Conservation (phyloP, 2,888 invertebrate species). For the Pteria penguin region DNA sequence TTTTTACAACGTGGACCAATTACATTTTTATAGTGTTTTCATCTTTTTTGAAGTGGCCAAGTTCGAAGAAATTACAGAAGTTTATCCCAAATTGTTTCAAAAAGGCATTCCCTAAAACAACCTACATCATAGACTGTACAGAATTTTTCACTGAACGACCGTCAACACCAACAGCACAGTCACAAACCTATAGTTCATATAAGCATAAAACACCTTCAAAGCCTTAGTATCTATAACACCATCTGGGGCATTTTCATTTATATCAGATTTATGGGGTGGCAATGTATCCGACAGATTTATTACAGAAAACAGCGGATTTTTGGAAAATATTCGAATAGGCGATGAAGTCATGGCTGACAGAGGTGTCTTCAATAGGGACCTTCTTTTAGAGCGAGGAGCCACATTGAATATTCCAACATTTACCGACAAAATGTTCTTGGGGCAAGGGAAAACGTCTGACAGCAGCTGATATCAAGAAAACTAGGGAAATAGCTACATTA, state of each 20-base stretch:
- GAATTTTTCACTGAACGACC: constrained; percentile 24
- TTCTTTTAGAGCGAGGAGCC: too few species aligned
- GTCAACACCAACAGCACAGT: neutral
- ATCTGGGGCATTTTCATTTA: constrained; percentile 21
- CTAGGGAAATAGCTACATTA: constrained; percentile 7
- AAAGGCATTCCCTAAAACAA: neutral
- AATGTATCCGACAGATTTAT: constrained; percentile 25
- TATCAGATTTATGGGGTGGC: constrained; percentile 21
- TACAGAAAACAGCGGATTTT: constrained; percentile 5
- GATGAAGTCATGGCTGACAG: constrained; percentile 22
- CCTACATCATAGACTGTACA: constrained; percentile 34
- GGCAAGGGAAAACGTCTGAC: too few species aligned
- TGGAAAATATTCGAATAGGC: neutral
- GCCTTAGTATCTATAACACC: constrained; percentile 19
- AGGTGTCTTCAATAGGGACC: constrained; percentile 8
- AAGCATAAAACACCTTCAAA: constrained; percentile 21
- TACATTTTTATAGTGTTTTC: constrained; percentile 12
- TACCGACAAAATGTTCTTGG: too few species aligned
- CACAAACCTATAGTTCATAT: constrained; percentile 13
- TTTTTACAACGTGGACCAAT: constrained; percentile 26
- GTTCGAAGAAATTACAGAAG: too few species aligned
- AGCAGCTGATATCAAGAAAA: constrained; percentile 8
- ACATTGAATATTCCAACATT: constrained; percentile 17
- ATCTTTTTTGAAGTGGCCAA: too few species aligned
- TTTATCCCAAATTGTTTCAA: constrained; percentile 17